phyloP scores from a whole-genome alignment of 1,140 invertebrate species.

The Sarcophaga peregrina region DNA sequence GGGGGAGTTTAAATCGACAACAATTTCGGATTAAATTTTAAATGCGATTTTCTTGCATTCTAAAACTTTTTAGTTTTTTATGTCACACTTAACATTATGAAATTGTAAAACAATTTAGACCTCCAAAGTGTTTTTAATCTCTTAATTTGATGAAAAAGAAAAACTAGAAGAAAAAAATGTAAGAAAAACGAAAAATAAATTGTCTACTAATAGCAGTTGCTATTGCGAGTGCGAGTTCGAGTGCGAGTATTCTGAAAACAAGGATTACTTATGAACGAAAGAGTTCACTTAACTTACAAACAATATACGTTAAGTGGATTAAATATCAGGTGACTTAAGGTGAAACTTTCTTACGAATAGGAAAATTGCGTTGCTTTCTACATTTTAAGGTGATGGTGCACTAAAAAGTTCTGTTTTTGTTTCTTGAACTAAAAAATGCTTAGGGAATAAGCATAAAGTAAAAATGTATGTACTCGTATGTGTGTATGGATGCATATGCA shows the following conservation, averaged over 20 bases:
- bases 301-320: slow-evolving; percentile 27
- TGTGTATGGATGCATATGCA: neutral
- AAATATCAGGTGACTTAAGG: slow-evolving; percentile 22
- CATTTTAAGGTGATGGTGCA: neutral
- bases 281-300: slow-evolving; percentile 19
- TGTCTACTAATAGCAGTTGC: neutral
- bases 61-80: too few species aligned
- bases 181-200: too few species aligned
- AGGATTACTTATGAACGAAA: slow-evolving; percentile 22
- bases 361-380: neutral
- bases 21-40: too few species aligned
- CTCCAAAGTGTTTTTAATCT: slow-evolving; percentile 3
- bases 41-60: too few species aligned
- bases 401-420: neutral
- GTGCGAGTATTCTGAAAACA: neutral
- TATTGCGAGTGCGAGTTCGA: too few species aligned
- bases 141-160: neutral
- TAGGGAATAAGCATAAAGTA: slow-evolving; percentile 1
- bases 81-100: too few species aligned
- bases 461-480: neutral
- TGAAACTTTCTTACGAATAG: neutral
- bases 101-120: neutral
- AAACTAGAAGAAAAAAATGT: too few species aligned
- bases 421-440: neutral
- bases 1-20: too few species aligned